phyloP scores from a whole-genome alignment of 2,888 invertebrate species.

The Myopa testacea region DNA sequence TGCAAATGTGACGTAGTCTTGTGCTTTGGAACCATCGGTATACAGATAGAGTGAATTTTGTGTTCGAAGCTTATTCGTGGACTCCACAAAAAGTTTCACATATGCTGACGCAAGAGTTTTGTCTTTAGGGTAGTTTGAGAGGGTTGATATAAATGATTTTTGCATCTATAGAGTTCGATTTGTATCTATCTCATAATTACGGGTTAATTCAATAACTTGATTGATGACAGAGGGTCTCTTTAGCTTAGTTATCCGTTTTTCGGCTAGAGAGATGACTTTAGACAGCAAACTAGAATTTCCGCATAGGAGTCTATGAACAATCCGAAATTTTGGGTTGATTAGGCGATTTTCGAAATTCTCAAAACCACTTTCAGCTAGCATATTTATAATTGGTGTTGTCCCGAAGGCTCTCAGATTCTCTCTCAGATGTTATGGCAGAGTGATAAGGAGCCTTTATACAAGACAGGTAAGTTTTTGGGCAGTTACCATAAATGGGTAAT shows the following conservation, averaged over 20 bases:
- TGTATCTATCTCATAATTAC: too few relatives aligned
- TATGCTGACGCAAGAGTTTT: background rate
- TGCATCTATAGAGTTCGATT: background rate
- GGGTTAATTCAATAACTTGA: too few relatives aligned
- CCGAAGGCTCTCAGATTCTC: slow-evolving; percentile 34
- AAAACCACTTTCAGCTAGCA: slow-evolving; percentile 33
- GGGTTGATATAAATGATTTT: background rate
- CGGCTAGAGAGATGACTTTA: too few relatives aligned
- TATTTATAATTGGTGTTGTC: slow-evolving; percentile 40
- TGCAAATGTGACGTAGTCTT: too few relatives aligned
- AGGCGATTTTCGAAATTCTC: slow-evolving; percentile 1
- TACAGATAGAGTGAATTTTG: too few relatives aligned
- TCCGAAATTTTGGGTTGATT: too few relatives aligned
- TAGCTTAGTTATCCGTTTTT: too few relatives aligned
- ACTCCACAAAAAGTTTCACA: background rate
- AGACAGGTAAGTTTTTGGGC: slow-evolving; percentile 10
- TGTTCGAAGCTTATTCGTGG: background rate
- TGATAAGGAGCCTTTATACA: slow-evolving; percentile 37
- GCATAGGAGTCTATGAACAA: too few relatives aligned
- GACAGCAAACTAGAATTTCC: too few relatives aligned
- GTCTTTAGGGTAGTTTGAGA: background rate
- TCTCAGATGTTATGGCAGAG: slow-evolving; percentile 28
- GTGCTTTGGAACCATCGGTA: too few relatives aligned
- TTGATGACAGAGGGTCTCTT: too few relatives aligned
- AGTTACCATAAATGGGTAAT: slow-evolving; percentile 32